Base-by-base conservation (phyloP, 2,113 vertebrate genomes). In the Anhinga rufa region DNA sequence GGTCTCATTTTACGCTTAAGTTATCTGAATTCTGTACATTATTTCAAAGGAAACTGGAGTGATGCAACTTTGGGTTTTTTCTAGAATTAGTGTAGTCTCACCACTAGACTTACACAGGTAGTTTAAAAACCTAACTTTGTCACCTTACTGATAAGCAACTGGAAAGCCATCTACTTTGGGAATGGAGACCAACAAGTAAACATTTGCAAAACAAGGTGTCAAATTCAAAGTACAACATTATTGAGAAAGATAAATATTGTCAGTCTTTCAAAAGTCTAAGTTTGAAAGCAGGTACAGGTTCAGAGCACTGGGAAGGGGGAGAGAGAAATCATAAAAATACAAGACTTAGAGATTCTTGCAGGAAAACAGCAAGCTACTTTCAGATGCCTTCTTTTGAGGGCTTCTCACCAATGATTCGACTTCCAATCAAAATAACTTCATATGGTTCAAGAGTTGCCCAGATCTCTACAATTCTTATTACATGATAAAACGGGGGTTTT, bases 1-100 rank as follows among this genome's bases (percentile, higher is more conserved):
- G 62, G 81, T 69, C 94, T 97, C 89, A 77, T 97, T 95, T 95
- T 95, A 95, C 91, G 93, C 96, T 74, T 93, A 92, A 93, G 89
- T 89, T 90, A 87, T 74, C 74, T 77, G 91, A 95, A 97, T 58
- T 46, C 54, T 46, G 49, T 28, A 62, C 26, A 17, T 89, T 87
- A 93, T 85, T 82, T 65, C 71, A 91, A 77, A 91, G 71, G 81
- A 95, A 91, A 96, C 65, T 77, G 79, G 52, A 92, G 61, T 44
- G 58, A 79, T 54, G 60, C 10, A 22, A 49, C n/a, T 32, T 29
- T 38, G n/a, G 17, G 29, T 69, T 69, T 28, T 18, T 3, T 0
- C 14, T 5, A 58, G 5, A 82, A 72, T 87, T 40, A 61, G 40
- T 10, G 38, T 6, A 72, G 74, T 32, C 74, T 95, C 82, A 82